phyloP scores from a whole-genome alignment of 2,888 invertebrate genomes.

The Athalia rosae region DNA sequence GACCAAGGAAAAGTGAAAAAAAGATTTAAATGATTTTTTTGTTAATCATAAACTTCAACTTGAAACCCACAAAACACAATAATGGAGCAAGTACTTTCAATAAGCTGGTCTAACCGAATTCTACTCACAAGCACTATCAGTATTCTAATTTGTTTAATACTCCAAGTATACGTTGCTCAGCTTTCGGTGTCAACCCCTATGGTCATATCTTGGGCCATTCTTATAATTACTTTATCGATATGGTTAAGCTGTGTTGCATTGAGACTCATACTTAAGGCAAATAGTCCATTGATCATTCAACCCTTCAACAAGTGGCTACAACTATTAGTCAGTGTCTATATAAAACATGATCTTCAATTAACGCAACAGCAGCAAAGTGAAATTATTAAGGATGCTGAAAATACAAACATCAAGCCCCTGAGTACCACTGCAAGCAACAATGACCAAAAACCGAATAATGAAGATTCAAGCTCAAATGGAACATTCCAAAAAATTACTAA shows the following conservation, averaged over 20 bases:
- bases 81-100: slow-evolving; percentile 61
- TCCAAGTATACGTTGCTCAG: slow-evolving; percentile 61
- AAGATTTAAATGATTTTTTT: neutral
- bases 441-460: slow-evolving; percentile 10
- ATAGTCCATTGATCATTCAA: slow-evolving; percentile 58
- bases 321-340: slow-evolving; percentile 50
- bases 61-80: slow-evolving; percentile 23
- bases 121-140: slow-evolving; percentile 59
- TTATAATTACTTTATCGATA: slow-evolving; percentile 62
- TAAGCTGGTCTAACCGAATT: slow-evolving; percentile 65
- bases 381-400: slow-evolving; percentile 26
- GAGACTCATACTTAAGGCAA: slow-evolving; percentile 63
- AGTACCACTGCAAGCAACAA: slow-evolving; percentile 34
- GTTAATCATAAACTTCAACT: neutral
- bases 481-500: neutral
- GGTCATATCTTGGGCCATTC: slow-evolving; percentile 64
- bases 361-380: slow-evolving; percentile 30
- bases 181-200: slow-evolving; percentile 62
- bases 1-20: neutral
- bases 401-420: slow-evolving; percentile 2
- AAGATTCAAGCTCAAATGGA: slow-evolving; percentile 20
- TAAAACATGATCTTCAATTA: slow-evolving; percentile 43
- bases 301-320: slow-evolving; percentile 60
- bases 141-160: slow-evolving; percentile 58
- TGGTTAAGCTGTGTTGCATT: slow-evolving; percentile 65